Conservation (phyloP, 2,113 vertebrate genomes). For the Gorsachius goisagi region DNA sequence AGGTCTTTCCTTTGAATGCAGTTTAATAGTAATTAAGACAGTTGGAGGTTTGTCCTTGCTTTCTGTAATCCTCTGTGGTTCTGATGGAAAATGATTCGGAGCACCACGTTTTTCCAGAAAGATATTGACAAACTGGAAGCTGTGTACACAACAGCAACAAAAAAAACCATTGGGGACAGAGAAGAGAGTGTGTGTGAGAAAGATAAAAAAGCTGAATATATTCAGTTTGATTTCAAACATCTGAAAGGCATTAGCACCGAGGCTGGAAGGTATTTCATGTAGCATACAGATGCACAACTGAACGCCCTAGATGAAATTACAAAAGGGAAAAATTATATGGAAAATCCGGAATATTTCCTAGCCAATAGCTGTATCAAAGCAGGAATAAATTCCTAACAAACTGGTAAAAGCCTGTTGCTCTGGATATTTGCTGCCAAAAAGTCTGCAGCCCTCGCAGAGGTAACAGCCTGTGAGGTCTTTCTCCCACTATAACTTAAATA, state of each 20-base stretch:
- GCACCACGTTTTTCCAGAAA: neutral
- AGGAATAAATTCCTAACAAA: neutral
- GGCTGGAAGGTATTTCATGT: neutral
- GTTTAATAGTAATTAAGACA: neutral
- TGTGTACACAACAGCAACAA: neutral
- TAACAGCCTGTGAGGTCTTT: neutral
- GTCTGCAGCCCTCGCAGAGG: neutral
- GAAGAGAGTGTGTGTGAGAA: neutral
- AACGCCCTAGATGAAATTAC: neutral
- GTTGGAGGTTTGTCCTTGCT: constrained; percentile 1
- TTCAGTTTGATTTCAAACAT: neutral
- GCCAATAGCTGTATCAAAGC: neutral
- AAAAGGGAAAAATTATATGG: neutral
- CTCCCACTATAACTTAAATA: neutral
- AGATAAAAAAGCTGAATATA: neutral
- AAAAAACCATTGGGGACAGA: neutral
- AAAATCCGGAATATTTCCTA: neutral
- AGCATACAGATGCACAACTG: neutral
- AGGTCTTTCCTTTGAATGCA: neutral
- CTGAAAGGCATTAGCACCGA: neutral
- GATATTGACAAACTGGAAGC: neutral
- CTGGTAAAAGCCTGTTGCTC: neutral
- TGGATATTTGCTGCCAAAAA: neutral
- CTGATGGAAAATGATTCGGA: neutral
- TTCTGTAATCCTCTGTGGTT: neutral